phyloP scores from a whole-genome alignment of 1,140 invertebrate genomes.

The Meloidogyne exigua region DNA sequence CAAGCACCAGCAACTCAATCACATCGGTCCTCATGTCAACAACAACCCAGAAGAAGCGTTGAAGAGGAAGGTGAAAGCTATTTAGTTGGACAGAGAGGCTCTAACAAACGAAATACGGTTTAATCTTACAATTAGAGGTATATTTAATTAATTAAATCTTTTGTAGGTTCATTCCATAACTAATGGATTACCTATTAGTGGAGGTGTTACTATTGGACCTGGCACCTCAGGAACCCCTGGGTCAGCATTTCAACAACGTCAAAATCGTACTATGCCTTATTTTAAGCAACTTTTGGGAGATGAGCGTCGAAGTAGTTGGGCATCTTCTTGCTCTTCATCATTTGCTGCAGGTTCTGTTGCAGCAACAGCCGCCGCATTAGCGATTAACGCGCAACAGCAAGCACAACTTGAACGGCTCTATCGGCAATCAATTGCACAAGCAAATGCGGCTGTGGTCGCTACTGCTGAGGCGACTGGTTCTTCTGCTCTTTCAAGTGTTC shows the following conservation, averaged over 20 bases:
- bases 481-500: slow-evolving; percentile 32
- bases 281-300: slow-evolving; percentile 18
- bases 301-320: slow-evolving; percentile 57
- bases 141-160: background rate
- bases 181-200: slow-evolving; percentile 3
- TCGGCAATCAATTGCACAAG: slow-evolving; percentile 41
- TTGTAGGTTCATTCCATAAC: slow-evolving; percentile 22
- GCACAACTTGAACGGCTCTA: slow-evolving; percentile 51
- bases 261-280: slow-evolving; percentile 36
- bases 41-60: slow-evolving; percentile 32
- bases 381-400: slow-evolving; percentile 48
- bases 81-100: slow-evolving; percentile 42
- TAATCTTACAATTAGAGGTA: background rate
- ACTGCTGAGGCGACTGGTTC: slow-evolving; percentile 31
- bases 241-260: slow-evolving; percentile 32
- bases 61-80: slow-evolving; percentile 54
- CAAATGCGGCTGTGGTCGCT: background rate
- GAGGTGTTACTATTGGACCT: background rate
- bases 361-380: slow-evolving; percentile 25
- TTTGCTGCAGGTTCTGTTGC: slow-evolving; percentile 29
- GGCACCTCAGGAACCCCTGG: background rate
- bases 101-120: slow-evolving; percentile 55
- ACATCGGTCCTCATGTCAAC: background rate
- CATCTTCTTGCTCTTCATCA: slow-evolving; percentile 49
- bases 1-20: background rate